phyloP scores from a whole-genome alignment of 2,113 vertebrate species.

The Plestiodon gilberti region DNA sequence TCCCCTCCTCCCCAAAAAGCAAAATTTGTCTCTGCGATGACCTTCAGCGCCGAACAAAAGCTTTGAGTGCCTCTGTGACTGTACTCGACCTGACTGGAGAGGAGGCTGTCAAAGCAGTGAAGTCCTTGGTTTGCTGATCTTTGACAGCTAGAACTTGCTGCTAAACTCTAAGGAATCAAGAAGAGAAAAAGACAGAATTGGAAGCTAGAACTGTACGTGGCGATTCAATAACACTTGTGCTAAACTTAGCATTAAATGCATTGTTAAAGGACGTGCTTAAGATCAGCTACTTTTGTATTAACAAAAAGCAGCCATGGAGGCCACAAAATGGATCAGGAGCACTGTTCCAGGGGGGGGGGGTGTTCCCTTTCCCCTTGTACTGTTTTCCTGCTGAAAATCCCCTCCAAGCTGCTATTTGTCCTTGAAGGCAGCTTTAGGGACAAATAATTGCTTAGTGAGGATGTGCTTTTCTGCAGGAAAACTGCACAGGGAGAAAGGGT shows the following conservation, averaged over 20 bases:
- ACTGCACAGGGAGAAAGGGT: too few relatives aligned
- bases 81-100: neutral
- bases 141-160: slow-evolving; percentile 16
- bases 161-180: neutral
- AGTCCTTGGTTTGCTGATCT: slow-evolving; percentile 19
- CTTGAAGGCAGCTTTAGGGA: too few relatives aligned
- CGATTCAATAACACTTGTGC: neutral
- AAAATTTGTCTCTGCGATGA: neutral
- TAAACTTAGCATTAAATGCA: too few relatives aligned
- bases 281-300: too few relatives aligned
- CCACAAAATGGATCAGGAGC: too few relatives aligned
- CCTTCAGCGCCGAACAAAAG: slow-evolving; percentile 9
- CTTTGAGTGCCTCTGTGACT: neutral
- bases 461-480: too few relatives aligned
- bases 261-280: too few relatives aligned
- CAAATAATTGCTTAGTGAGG: too few relatives aligned
- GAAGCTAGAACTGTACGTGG: neutral
- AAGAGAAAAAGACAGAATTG: neutral
- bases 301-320: too few relatives aligned
- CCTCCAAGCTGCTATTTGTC: neutral
- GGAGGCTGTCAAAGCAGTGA: slow-evolving; percentile 30
- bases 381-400: neutral
- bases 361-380: neutral
- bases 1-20: neutral
- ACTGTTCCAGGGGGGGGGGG: too few relatives aligned